Conservation (phyloP, 2,888 invertebrate genomes). For the Eucera pruinosa region DNA sequence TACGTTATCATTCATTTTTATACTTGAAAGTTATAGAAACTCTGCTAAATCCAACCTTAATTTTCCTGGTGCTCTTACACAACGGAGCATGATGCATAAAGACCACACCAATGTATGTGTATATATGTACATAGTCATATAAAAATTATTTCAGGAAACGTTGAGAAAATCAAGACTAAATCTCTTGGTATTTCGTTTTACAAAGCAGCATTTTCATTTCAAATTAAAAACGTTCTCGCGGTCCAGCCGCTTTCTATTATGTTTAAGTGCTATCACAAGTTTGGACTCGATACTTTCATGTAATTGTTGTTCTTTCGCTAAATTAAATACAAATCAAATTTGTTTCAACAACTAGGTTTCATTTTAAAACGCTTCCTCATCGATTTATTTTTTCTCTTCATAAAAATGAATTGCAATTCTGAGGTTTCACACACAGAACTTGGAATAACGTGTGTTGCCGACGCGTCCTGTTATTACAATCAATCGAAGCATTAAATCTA, state of each 20-base stretch:
- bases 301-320: conserved; percentile 14
- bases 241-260: conserved; percentile 51
- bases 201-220: conserved; percentile 8
- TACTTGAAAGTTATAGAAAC: background rate
- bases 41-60: conserved; percentile 61
- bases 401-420: background rate
- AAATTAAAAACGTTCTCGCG: conserved; percentile 40
- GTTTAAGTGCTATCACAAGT: conserved; percentile 26
- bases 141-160: conserved; percentile 34
- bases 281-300: conserved; percentile 40
- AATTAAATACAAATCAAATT: conserved; percentile 9
- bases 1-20: background rate
- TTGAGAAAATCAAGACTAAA: conserved; percentile 10
- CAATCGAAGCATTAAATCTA: background rate
- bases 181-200: conserved; percentile 15
- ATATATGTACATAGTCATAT: conserved; percentile 42
- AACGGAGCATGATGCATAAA: too few relatives aligned
- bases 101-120: too few relatives aligned
- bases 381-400: background rate
- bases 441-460: conserved; percentile 1
- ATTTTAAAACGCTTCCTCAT: background rate
- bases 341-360: background rate
- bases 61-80: too few relatives aligned
- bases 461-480: background rate
- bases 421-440: background rate